phyloP scores from a whole-genome alignment of 2,888 invertebrate species.

The Athripsodes cinereus region DNA sequence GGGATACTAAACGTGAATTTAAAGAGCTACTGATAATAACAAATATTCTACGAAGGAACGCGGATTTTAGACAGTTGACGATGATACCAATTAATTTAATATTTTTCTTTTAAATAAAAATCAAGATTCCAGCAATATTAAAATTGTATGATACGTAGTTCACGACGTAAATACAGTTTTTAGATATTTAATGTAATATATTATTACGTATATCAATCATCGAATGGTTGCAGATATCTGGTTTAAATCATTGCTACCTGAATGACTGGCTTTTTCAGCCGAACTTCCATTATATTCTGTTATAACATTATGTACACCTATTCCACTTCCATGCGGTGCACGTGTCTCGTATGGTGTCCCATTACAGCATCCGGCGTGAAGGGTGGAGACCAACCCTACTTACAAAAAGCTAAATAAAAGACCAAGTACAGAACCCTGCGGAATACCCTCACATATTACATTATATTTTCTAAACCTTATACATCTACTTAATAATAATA shows the following conservation, averaged over 20 bases:
- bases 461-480: neutral
- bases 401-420: neutral
- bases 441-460: neutral
- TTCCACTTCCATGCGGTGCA: slow-evolving; percentile 18
- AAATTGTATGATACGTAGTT: too few relatives aligned
- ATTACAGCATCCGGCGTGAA: slow-evolving; percentile 24
- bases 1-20: too few relatives aligned
- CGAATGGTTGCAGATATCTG: slow-evolving; percentile 10
- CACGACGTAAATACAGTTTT: too few relatives aligned
- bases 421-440: neutral
- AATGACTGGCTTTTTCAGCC: slow-evolving; percentile 8
- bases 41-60: too few relatives aligned
- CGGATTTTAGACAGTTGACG: too few relatives aligned
- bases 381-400: slow-evolving; percentile 6
- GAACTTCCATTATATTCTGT: slow-evolving; percentile 7
- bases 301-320: neutral
- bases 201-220: too few relatives aligned
- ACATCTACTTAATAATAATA: neutral
- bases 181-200: too few relatives aligned
- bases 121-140: too few relatives aligned
- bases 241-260: slow-evolving; percentile 9
- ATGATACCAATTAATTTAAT: too few relatives aligned
- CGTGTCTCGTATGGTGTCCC: slow-evolving; percentile 20
- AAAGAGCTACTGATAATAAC: too few relatives aligned
- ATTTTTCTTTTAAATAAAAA: too few relatives aligned